Conservation (phyloP, 2,797 vertebrate species). For the Spea hammondii region DNA sequence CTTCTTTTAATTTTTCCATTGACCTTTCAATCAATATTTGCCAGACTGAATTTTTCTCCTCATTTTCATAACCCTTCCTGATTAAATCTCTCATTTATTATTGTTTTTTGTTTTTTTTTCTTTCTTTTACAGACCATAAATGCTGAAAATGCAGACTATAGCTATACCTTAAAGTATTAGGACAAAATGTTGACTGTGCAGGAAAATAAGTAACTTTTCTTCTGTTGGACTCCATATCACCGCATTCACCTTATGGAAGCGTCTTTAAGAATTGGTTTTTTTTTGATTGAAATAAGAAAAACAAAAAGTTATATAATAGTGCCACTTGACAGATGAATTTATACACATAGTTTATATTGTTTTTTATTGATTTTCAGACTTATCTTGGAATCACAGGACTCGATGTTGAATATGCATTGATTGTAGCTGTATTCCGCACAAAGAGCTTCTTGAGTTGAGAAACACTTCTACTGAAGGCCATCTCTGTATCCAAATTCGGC, state of each 20-base stretch:
- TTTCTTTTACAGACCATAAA: slow-evolving; percentile 6
- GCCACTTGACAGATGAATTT: slow-evolving; percentile 1
- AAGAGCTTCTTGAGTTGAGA: not conserved
- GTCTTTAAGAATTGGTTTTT: not conserved
- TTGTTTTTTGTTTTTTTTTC: slow-evolving; percentile 8
- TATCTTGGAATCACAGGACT: slow-evolving; percentile 21
- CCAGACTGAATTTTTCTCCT: slow-evolving; percentile 29
- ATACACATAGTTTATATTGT: slow-evolving; percentile 17
- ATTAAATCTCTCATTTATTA: not conserved
- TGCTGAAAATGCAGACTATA: not conserved
- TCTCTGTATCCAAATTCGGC: slow-evolving; percentile 43
- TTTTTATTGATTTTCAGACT: slow-evolving; percentile 13
- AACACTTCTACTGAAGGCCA: slow-evolving; percentile 53
- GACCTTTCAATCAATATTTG: slow-evolving; percentile 42
- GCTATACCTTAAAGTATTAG: not conserved
- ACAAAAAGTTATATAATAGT: not conserved
- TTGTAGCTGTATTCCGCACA: slow-evolving; percentile 7
- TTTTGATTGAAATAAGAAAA: not conserved
- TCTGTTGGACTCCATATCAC: not conserved
- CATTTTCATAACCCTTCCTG: slow-evolving; percentile 24
- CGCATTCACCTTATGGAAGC: not conserved
- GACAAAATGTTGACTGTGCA: not conserved
- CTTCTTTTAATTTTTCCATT: slow-evolving; percentile 26
- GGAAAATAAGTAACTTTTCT: slow-evolving; percentile 4
- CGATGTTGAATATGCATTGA: slow-evolving; percentile 29